These are phyloP conservation scores for Drosophila pseudoobscura DNA, from an alignment of 1,140 invertebrate genomes.

Conservation along the genomic window DNA sequence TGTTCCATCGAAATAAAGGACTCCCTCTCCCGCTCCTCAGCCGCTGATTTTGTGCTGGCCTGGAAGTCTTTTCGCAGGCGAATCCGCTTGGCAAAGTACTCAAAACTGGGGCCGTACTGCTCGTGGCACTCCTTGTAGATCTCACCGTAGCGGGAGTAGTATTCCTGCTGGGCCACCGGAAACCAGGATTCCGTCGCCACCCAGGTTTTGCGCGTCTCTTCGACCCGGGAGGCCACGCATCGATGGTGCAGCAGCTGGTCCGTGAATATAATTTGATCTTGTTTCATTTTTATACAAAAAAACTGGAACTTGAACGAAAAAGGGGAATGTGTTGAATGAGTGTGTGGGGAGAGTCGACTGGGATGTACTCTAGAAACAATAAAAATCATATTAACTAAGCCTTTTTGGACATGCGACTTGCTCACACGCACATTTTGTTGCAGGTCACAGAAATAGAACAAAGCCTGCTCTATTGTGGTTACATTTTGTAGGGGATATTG, in stretches of 20 bases:
- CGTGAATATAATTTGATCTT: slow-evolving; percentile 16
- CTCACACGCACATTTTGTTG: too few species aligned
- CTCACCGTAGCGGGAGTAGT: slow-evolving; percentile 17
- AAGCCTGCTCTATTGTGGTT: too few species aligned
- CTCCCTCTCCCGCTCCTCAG: background rate
- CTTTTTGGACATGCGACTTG: too few species aligned
- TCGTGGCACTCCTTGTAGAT: slow-evolving; percentile 37
- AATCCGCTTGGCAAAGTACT: slow-evolving; percentile 21
- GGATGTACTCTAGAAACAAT: too few species aligned
- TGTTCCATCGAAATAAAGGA: slow-evolving; percentile 12
- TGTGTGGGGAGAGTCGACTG: too few species aligned
- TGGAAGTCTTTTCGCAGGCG: slow-evolving; percentile 3
- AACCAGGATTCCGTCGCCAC: slow-evolving; percentile 24
- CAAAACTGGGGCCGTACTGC: slow-evolving; percentile 32
- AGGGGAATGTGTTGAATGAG: too few species aligned
- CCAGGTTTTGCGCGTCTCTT: slow-evolving; percentile 10
- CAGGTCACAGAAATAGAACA: too few species aligned
- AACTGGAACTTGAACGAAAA: background rate
- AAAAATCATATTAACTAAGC: too few species aligned
- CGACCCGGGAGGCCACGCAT: background rate
- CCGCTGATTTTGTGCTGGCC: background rate
- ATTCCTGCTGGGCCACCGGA: slow-evolving; percentile 7
- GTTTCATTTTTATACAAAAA: background rate
- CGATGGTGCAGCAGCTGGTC: slow-evolving; percentile 36
- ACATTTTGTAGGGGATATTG: too few species aligned